Conservation (phyloP, 2,113 vertebrate genomes). For the Caranx ignobilis region DNA sequence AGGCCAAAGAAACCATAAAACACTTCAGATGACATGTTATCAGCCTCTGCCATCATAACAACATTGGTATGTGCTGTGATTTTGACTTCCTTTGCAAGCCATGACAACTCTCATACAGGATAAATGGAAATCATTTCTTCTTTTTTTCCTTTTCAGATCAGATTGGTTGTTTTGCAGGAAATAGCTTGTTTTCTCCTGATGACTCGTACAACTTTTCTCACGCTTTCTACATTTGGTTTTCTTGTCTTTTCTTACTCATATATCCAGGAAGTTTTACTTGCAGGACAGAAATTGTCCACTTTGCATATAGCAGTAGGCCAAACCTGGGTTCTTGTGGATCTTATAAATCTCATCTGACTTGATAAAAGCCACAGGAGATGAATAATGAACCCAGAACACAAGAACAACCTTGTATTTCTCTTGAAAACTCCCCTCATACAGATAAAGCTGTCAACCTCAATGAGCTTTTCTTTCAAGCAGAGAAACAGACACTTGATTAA, state of each 20-base stretch:
- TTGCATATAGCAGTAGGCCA: slow-evolving; percentile 1
- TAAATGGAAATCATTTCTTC: background rate
- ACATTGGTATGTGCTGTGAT: slow-evolving; percentile 53
- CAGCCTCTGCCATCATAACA: slow-evolving; percentile 30
- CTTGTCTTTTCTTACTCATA: background rate
- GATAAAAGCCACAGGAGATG: slow-evolving; percentile 16
- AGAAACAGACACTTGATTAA: slow-evolving; percentile 38
- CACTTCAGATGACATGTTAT: slow-evolving; percentile 37
- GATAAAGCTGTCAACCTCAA: background rate
- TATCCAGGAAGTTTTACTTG: slow-evolving; percentile 1
- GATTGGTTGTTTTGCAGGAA: background rate
- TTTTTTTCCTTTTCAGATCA: background rate
- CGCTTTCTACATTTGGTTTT: background rate
- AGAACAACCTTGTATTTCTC: background rate
- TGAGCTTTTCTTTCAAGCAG: slow-evolving; percentile 13
- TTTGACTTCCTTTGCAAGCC: slow-evolving; percentile 17
- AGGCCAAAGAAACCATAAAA: slow-evolving; percentile 45
- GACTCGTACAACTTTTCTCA: background rate
- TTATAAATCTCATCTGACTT: background rate
- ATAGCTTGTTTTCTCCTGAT: background rate
- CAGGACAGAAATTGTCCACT: background rate
- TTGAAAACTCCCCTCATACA: background rate
- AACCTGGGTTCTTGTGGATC: background rate
- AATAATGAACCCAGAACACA: slow-evolving; percentile 24
- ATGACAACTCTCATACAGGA: slow-evolving; percentile 4